Conservation (phyloP, 2,797 vertebrate species). For the Spea hammondii region DNA sequence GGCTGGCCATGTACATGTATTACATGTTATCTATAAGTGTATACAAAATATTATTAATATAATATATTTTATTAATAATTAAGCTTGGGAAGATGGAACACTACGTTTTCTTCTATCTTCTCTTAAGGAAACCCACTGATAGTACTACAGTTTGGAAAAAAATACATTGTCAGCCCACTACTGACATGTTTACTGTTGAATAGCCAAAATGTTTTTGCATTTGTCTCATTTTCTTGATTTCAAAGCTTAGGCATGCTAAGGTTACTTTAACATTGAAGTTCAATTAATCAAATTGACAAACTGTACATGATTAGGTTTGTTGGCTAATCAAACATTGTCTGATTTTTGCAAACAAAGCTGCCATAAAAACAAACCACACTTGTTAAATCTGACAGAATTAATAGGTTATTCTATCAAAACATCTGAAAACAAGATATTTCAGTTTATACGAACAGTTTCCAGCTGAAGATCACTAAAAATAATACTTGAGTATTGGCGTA, state of each 20-base stretch:
- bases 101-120: too few species aligned
- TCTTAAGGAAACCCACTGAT: too few species aligned
- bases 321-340: constrained; percentile 3
- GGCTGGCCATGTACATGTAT: too few species aligned
- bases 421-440: neutral
- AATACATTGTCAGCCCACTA: neutral
- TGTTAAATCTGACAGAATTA: constrained; percentile 17
- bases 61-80: too few species aligned
- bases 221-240: neutral
- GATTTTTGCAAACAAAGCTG: constrained; percentile 2
- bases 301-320: constrained; percentile 15
- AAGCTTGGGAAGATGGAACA: too few species aligned
- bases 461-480: neutral
- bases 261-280: constrained; percentile 1
- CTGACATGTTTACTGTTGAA: neutral
- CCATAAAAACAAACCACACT: constrained; percentile 9
- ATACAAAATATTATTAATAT: too few species aligned
- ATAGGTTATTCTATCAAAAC: constrained; percentile 9
- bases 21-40: too few species aligned
- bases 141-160: too few species aligned
- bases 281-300: constrained; percentile 27
- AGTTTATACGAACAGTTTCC: neutral
- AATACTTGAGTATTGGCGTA: too few species aligned
- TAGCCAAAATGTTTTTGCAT: neutral
- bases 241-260: neutral